Evolutionary conservation across 1,140 invertebrate species (phyloP), one percentile per base, ranked within the genome.

Genomic region (Oncopeltus fasciatus): DNA sequence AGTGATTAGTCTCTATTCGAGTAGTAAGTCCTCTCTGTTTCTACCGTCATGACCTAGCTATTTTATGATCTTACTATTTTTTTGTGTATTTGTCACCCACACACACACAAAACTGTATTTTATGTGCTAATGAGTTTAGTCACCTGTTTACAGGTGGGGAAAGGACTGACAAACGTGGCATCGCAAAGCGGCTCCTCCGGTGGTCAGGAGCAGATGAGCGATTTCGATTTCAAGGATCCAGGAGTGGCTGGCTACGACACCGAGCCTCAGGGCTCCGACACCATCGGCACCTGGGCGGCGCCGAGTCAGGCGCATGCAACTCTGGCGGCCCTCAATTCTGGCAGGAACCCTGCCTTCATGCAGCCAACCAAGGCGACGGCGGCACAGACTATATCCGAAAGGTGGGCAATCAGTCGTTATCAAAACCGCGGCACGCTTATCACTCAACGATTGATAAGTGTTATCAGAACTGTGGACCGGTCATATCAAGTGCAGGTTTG

Each of bases 211-310:
- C 71, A 73, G 0, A 73, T 81, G 0, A 79, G 82, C 66, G 84
- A 83, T 65, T 80, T 85, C 67, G 83, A 85, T 64, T 85, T 85
- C 67, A 82, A 83, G 67, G 81, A 69, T 21, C 64, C 63, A 14
- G 65, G 64, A 2, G 56, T 59, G 0, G 66, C 64, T 62, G 14
- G 66, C 51, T 62, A 63, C 64, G 67, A 69, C 65, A 43, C 66
- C 27, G 67, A 67, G 16, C 59, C 64, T 1, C 64, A 68, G 1
- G 69, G 68, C 18, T 66, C 66, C 5, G 70, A 71, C 58, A 61
- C 57, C 24, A 43, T 44, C 14, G 67, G 47, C 43, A 44, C 56
- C 58, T 28, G 56, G 60, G 51, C 65, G 29, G n/a, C 57, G 33
- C 61, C 59, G 43, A 53, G 47, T 57, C 46, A 66, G 53, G 53